A percentile compares a stretch with the other conserved stretches of the same genome.
phyloP scores from a whole-genome alignment of 2,888 invertebrate genomes.

The Diloba caeruleocephala region DNA sequence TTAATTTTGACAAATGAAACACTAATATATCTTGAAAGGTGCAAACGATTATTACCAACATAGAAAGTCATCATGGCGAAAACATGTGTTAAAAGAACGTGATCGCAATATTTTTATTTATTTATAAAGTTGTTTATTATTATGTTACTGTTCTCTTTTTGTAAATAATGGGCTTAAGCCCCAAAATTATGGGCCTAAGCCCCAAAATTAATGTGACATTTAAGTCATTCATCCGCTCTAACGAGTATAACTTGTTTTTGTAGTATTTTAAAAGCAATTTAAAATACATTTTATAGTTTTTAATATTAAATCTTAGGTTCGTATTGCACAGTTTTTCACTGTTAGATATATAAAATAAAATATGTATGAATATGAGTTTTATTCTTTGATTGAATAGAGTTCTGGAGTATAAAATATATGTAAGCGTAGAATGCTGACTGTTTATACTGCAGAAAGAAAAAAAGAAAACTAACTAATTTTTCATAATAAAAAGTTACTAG shows the following conservation, averaged over 20 bases:
- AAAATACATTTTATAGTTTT: constrained; percentile 48
- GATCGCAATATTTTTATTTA: constrained; percentile 31
- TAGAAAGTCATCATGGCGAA: neutral
- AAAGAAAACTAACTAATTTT: no score
- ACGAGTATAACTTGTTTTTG: constrained; percentile 52
- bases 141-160: constrained; percentile 32
- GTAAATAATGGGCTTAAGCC: constrained; percentile 45
- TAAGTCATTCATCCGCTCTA: constrained; percentile 54
- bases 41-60: neutral
- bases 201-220: constrained; percentile 37
- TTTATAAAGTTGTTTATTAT: constrained; percentile 35
- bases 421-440: no score
- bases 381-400: constrained; percentile 39
- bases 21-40: neutral
- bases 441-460: no score
- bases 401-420: no score
- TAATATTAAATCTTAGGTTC: constrained; percentile 47
- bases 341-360: constrained; percentile 55
- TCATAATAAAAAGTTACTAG: no score
- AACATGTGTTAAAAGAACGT: constrained; percentile 22
- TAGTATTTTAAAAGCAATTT: constrained; percentile 44
- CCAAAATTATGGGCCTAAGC: constrained; percentile 40
- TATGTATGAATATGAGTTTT: constrained; percentile 38
- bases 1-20: neutral
- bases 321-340: constrained; percentile 59